Percentiles rank a stretch among this genome's conserved stretches.
phyloP scores from a whole-genome alignment of 2,113 vertebrate species.

The Callospermophilus lateralis region DNA sequence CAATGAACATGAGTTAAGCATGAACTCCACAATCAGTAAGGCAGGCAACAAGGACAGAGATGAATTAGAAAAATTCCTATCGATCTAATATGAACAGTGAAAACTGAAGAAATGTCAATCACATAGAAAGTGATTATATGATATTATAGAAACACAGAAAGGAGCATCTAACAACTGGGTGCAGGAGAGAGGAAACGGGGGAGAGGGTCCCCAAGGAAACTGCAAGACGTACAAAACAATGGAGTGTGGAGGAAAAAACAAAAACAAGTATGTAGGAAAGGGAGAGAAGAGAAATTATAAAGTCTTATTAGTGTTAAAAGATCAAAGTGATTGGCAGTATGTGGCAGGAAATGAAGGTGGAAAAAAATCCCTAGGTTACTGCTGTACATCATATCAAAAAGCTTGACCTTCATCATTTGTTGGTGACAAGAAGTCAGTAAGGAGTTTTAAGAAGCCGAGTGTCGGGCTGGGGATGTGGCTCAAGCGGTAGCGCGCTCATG shows the following conservation, averaged over 20 bases:
- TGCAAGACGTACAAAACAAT: not conserved
- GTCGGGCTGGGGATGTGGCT: not conserved
- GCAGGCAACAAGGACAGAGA: not conserved
- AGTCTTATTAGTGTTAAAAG: not conserved
- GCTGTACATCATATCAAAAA: not conserved
- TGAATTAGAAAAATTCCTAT: slow-evolving; percentile 12
- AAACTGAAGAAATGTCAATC: slow-evolving; percentile 16
- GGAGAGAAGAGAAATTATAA: not conserved
- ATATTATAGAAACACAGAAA: not conserved
- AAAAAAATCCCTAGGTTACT: not conserved
- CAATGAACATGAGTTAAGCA: not conserved
- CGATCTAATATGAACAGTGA: not conserved
- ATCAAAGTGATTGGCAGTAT: slow-evolving; percentile 22
- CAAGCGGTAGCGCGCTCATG: no score
- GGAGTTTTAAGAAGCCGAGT: not conserved
- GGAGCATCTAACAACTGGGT: not conserved
- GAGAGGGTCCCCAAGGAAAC: not conserved
- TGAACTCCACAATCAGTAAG: slow-evolving; percentile 5
- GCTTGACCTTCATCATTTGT: slow-evolving; percentile 11
- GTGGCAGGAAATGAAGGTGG: slow-evolving; percentile 4
- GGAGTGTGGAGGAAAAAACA: not conserved
- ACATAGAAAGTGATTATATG: not conserved
- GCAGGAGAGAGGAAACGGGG: not conserved
- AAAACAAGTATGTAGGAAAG: not conserved
- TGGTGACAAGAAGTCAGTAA: not conserved